Evolutionary conservation across 2,888 invertebrate genomes (phyloP), one percentile per base, ranked within the genome.

Genomic region (Ceramica pisi): DNA sequence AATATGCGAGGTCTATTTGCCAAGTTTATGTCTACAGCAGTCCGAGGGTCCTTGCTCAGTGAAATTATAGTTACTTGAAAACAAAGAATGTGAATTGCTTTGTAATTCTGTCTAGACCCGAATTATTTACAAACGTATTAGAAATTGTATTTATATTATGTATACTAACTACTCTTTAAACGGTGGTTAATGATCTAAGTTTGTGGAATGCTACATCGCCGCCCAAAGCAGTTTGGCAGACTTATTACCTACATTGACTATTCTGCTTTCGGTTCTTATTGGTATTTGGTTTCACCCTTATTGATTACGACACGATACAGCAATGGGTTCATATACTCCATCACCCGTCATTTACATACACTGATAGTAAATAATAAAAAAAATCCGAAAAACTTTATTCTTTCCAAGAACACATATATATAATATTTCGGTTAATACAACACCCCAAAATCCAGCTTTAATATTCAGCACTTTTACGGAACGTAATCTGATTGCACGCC

Each of bases 1-100:
- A 80, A 71, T 80, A 82, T 80, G 79, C 79, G 64, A 55, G 48
- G 57, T 78, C 64, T 73, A 67, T 69, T 78, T 67, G 67, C 69
- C 66, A 73, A 73, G 73, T 78, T 68, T 67, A 64, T 70, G 50
- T 73, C 55, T 64, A 48, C 46, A 64, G 60, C 66, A 53, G 55
- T 26, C 57, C 38, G 26, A 59, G 31, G 31, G 23, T 57, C 14
- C 38, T 59, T 57, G 31, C 31, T 10, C 67, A 35, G 19, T 57
- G 46, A 5, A 65, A 60, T 66, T 67, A 59, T 53, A 55, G 19
- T 23, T 4, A 5, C 5, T 48, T 35, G 5, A 50, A 75, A 46
- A 56, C 12, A 41, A 41, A 48, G 46, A 8, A 14, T 16, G 6
- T n/a, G 9, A 2, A 14, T 19, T 9, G 38, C 21, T 38, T 16